Evolutionary conservation across 2,113 vertebrate species (phyloP).

Genomic region (Baryphthengus martii): DNA sequence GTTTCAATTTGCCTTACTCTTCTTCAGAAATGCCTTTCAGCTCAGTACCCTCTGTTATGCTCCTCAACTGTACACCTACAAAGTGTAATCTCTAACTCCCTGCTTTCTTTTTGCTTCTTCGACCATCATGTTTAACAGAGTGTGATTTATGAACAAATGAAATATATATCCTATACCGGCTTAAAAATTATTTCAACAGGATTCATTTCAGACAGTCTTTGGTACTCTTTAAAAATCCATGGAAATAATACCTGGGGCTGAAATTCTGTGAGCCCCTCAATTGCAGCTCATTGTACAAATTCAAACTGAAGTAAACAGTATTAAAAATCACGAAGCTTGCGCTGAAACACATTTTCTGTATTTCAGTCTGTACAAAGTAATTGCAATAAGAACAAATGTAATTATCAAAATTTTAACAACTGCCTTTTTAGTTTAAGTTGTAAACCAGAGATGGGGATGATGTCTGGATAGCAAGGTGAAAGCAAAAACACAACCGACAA

Average conservation of each 20-base stretch:
- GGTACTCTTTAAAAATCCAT: not conserved
- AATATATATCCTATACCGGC: not conserved
- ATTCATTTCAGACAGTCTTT: not conserved
- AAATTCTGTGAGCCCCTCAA: not conserved
- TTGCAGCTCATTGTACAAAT: not conserved
- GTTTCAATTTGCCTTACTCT: not conserved
- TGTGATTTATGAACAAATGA: not conserved
- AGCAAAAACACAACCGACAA: slow-evolving; percentile 29
- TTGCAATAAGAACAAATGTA: not conserved
- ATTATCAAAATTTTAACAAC: not conserved
- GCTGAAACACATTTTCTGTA: not conserved
- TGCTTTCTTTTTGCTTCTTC: not conserved
- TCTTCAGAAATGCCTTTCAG: not conserved
- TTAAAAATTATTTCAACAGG: not conserved
- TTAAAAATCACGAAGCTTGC: not conserved
- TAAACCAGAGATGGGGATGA: not conserved
- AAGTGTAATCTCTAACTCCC: not conserved
- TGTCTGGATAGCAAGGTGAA: slow-evolving; percentile 37
- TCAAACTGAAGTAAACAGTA: not conserved
- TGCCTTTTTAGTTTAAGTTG: not conserved
- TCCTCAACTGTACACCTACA: not conserved
- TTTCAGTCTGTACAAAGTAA: not conserved
- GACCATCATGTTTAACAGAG: not conserved
- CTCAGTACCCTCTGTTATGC: not conserved
- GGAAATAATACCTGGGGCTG: not conserved